Percentiles rank a stretch among this genome's conserved stretches.
These are phyloP conservation scores for Abscondita cerata DNA, from an alignment of 2,888 invertebrate genomes.

Conservation along the genomic window DNA sequence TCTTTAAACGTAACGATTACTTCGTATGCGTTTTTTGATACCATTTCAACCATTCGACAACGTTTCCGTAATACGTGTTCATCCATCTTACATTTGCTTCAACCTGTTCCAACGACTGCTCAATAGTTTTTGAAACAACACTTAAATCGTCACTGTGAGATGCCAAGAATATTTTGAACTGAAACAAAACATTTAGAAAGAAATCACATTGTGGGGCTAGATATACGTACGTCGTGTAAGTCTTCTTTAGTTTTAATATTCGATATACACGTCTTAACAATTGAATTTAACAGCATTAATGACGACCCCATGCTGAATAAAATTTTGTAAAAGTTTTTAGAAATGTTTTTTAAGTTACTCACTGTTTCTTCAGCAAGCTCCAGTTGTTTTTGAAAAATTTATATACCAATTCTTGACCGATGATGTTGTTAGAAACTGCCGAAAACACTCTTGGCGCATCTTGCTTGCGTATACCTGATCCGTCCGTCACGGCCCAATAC, in stretches of 20 bases:
- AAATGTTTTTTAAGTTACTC: constrained; percentile 55
- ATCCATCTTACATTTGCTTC: constrained; percentile 87
- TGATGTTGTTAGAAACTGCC: constrained; percentile 75
- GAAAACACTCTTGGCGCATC: constrained; percentile 80
- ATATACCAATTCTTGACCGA: constrained; percentile 84
- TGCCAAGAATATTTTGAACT: constrained; percentile 61
- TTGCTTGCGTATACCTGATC: constrained; percentile 82
- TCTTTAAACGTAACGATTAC: no score
- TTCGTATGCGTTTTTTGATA: neutral
- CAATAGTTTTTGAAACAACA: constrained; percentile 68
- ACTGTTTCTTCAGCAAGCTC: constrained; percentile 75
- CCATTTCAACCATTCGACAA: constrained; percentile 73
- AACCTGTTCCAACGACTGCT: constrained; percentile 82
- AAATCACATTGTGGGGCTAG: constrained; percentile 54
- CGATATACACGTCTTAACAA: constrained; percentile 76
- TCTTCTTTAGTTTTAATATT: constrained; percentile 79
- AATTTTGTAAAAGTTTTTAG: neutral
- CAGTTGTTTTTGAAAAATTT: constrained; percentile 80
- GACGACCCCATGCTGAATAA: constrained; percentile 75
- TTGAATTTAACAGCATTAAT: constrained; percentile 71
- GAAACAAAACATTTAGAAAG: neutral
- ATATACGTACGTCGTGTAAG: constrained; percentile 50
- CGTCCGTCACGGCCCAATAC: constrained; percentile 74
- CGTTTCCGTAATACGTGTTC: constrained; percentile 74
- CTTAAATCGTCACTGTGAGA: constrained; percentile 72